Conservation (phyloP, 2,113 vertebrate species). For the Plectropomus leopardus region DNA sequence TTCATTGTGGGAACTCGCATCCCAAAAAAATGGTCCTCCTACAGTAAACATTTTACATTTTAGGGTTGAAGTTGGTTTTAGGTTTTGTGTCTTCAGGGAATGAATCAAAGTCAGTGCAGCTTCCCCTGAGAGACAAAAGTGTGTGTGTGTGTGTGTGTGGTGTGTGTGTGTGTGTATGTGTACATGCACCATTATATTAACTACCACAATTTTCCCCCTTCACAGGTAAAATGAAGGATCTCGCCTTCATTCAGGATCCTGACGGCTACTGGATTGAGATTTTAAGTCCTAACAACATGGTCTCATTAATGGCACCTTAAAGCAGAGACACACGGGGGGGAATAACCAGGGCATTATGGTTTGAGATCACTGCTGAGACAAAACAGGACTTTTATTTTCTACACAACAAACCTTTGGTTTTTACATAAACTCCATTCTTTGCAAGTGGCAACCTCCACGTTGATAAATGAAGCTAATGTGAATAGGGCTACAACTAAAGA, state of each 20-base stretch:
- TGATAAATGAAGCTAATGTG: too few relatives aligned
- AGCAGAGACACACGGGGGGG: neutral
- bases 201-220: neutral
- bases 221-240: constrained; percentile 90
- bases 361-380: too few relatives aligned
- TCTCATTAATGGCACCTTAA: constrained; percentile 66
- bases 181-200: neutral
- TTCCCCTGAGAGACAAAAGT: neutral
- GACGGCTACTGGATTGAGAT: constrained; percentile 94
- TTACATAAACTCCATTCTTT: neutral
- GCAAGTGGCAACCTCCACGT: too few relatives aligned
- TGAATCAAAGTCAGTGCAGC: too few relatives aligned
- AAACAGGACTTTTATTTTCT: neutral
- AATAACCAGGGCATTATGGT: neutral
- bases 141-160: neutral
- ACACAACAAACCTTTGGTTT: neutral
- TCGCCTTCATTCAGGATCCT: constrained; percentile 92
- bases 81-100: too few relatives aligned
- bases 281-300: constrained; percentile 87
- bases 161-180: neutral
- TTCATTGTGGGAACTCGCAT: neutral
- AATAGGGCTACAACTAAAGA: too few relatives aligned
- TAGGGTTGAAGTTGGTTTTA: too few relatives aligned
- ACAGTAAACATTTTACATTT: too few relatives aligned
- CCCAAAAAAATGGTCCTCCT: neutral